phyloP scores from a whole-genome alignment of 2,113 vertebrate species.

The Athene noctua region DNA sequence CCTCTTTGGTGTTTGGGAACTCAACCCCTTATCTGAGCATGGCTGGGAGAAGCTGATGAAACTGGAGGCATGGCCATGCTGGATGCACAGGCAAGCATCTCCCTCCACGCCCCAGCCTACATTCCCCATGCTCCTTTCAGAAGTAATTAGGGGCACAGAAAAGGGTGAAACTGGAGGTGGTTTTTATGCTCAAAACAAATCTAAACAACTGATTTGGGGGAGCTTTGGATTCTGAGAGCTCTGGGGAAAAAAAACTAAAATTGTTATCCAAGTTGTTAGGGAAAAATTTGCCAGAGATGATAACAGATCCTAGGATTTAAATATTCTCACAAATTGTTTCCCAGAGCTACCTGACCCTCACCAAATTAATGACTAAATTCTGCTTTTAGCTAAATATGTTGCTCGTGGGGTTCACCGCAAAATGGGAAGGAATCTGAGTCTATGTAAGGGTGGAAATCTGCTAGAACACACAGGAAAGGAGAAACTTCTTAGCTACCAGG shows the following conservation, averaged over 20 bases:
- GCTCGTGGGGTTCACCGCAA: neutral
- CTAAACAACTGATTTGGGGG: neutral
- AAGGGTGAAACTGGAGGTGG: neutral
- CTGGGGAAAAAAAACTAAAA: neutral
- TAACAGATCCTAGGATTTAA: neutral
- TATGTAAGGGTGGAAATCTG: neutral
- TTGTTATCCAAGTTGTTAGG: neutral
- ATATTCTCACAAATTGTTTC: neutral
- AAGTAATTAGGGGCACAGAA: neutral
- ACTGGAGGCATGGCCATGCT: neutral
- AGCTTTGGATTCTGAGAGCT: neutral
- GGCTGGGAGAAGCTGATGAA: neutral
- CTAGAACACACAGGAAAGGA: neutral
- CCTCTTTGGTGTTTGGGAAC: neutral
- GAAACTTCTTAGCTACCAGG: neutral
- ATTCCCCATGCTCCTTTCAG: rapidly evolving
- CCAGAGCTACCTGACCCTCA: neutral
- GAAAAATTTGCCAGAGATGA: neutral
- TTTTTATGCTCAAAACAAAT: neutral
- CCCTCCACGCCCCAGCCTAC: rapidly evolving
- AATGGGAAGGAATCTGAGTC: neutral
- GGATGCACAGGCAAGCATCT: neutral
- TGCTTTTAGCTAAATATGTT: neutral
- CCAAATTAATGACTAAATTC: neutral
- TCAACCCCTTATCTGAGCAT: neutral